These are phyloP conservation scores for Polypedilum pembai DNA, from an alignment of 1,140 invertebrate genomes.

Conservation along the genomic window DNA sequence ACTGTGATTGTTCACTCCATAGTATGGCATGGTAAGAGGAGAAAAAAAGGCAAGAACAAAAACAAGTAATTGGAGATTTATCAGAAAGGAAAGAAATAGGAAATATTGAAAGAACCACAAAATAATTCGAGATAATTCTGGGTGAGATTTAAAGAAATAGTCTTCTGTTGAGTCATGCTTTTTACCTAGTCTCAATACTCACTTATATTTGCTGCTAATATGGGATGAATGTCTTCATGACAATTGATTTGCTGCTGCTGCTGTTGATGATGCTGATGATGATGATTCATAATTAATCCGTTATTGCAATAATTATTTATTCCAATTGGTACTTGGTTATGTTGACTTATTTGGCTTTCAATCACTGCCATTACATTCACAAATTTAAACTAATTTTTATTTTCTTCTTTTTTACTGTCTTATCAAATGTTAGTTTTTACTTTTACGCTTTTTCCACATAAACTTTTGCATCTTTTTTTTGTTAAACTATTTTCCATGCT, in stretches of 20 bases:
- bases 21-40: no score
- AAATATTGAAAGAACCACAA: constrained; percentile 1
- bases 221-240: constrained; percentile 1
- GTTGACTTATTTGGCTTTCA: constrained; percentile 3
- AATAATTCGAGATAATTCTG: neutral
- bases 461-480: no score
- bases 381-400: constrained; percentile 11
- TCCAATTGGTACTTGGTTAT: neutral
- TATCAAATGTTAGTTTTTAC: no score
- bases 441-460: no score
- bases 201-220: constrained; percentile 9
- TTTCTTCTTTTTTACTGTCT: neutral
- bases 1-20: neutral
- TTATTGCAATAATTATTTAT: neutral
- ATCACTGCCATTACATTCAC: constrained; percentile 9
- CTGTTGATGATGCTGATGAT: no score
- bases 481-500: no score
- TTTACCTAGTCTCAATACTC: neutral
- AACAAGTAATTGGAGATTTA: constrained; percentile 27
- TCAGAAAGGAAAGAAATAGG: neutral
- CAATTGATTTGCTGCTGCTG: neutral
- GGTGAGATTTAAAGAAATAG: neutral
- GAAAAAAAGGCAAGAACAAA: neutral
- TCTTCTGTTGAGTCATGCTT: constrained; percentile 8
- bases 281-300: constrained; percentile 19